Conservation (phyloP, 2,888 invertebrate genomes). For the Tenthredo livida region DNA sequence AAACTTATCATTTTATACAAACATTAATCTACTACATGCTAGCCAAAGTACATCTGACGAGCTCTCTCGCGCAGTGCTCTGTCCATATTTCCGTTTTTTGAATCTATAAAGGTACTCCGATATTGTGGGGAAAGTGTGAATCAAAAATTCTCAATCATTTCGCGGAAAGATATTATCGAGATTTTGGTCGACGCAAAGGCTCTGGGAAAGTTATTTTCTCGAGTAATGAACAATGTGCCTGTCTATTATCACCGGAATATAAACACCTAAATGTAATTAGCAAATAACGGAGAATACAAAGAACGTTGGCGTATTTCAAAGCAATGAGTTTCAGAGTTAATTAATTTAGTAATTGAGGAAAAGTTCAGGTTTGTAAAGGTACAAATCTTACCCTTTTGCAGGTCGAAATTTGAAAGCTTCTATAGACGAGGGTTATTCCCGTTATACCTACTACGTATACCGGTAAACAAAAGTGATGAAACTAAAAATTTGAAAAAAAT, state of each 20-base stretch:
- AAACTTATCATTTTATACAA: conserved; percentile 54
- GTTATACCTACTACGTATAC: background rate
- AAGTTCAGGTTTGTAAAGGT: conserved; percentile 11
- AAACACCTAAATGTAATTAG: conserved; percentile 13
- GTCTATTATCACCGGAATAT: conserved; percentile 8
- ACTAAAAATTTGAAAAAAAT: background rate
- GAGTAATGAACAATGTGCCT: background rate
- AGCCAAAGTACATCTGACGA: background rate
- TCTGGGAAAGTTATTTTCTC: background rate
- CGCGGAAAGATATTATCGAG: background rate
- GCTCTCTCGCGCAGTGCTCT: conserved; percentile 9
- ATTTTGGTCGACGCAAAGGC: too few species aligned
- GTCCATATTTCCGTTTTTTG: background rate
- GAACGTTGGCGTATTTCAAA: background rate
- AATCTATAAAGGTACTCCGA: background rate
- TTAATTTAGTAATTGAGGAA: background rate
- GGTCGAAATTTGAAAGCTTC: background rate
- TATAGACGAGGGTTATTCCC: background rate
- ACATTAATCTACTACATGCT: conserved; percentile 47
- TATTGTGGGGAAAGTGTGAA: background rate
- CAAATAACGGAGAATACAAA: conserved; percentile 2
- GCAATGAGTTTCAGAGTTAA: conserved; percentile 17
- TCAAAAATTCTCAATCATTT: background rate
- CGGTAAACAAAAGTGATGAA: background rate
- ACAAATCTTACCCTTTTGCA: background rate